A percentile compares a stretch with the other conserved stretches of the same genome.
These are phyloP conservation scores for Penaeus monodon DNA, from an alignment of 2,888 invertebrate genomes.

Conservation along the genomic window DNA sequence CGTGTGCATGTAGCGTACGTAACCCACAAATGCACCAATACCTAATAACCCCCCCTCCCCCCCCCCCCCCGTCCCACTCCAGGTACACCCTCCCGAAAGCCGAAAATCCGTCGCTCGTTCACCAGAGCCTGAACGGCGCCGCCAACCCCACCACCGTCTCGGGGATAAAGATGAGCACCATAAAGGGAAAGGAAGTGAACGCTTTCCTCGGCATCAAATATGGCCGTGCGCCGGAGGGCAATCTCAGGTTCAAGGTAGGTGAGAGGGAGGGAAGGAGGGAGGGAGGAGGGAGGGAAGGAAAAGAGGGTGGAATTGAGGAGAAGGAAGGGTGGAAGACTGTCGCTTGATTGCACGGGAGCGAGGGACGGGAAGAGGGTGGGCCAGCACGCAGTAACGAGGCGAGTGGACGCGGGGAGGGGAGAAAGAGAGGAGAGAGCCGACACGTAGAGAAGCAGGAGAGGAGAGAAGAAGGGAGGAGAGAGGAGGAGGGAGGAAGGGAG, in stretches of 20 bases:
- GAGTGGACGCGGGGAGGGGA: too few relatives aligned
- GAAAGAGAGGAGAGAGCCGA: too few relatives aligned
- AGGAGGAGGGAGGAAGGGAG: background rate
- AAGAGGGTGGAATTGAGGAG: background rate
- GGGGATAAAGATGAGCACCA: constrained; percentile 40
- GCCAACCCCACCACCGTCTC: background rate
- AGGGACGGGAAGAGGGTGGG: too few relatives aligned
- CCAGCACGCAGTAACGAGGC: too few relatives aligned
- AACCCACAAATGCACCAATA: background rate
- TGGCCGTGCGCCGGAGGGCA: background rate
- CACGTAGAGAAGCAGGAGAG: background rate
- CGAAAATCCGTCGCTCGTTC: constrained; percentile 5
- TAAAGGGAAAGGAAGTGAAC: constrained; percentile 25
- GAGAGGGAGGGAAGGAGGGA: background rate
- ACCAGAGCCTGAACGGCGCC: constrained; percentile 24
- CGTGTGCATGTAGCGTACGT: background rate
- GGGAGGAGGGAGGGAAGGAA: too few relatives aligned
- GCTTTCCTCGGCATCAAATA: constrained; percentile 46
- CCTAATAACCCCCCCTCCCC: background rate
- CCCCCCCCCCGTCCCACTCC: background rate
- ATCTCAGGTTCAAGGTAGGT: constrained; percentile 37
- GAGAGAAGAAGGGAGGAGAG: background rate
- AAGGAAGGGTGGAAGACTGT: too few relatives aligned
- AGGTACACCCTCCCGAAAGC: constrained; percentile 23
- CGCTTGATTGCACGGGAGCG: too few relatives aligned